A percentile compares a stretch with the other conserved stretches of the same genome.
phyloP scores from a whole-genome alignment of 2,113 vertebrate genomes.

The Nettapus auritus region DNA sequence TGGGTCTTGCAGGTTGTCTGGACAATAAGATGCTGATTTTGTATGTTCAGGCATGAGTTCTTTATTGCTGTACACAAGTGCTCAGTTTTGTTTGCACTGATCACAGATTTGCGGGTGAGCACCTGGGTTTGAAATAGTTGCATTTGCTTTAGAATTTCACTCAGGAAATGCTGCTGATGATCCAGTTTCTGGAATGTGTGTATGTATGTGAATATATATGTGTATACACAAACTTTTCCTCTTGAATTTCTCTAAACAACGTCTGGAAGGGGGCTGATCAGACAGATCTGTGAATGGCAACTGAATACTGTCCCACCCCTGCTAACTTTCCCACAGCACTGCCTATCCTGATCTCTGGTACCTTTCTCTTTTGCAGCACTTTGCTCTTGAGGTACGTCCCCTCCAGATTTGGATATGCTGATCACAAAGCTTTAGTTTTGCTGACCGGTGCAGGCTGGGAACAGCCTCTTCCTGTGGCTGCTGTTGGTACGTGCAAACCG shows the following conservation, averaged over 20 bases:
- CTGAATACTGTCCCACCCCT: neutral
- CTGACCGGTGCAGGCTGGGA: fast-evolving
- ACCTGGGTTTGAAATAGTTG: neutral
- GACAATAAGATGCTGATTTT: neutral
- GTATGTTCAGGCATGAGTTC: neutral
- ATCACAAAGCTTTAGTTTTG: neutral
- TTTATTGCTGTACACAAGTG: neutral
- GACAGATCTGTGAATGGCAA: neutral
- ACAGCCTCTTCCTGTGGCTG: neutral
- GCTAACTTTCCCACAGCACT: neutral
- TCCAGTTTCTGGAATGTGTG: neutral
- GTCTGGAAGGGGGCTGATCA: neutral
- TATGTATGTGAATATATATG: no score
- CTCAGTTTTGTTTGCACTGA: neutral
- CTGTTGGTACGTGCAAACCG: neutral
- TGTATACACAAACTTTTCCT: neutral
- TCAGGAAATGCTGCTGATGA: neutral
- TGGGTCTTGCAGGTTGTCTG: neutral
- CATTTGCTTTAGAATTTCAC: neutral
- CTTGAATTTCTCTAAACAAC: neutral
- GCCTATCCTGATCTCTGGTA: neutral
- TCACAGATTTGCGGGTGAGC: neutral
- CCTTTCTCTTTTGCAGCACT: neutral
- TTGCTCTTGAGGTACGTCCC: neutral
- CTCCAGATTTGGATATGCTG: neutral